Conservation (phyloP, 2,888 invertebrate species). For the Invenusta paracnida region DNA sequence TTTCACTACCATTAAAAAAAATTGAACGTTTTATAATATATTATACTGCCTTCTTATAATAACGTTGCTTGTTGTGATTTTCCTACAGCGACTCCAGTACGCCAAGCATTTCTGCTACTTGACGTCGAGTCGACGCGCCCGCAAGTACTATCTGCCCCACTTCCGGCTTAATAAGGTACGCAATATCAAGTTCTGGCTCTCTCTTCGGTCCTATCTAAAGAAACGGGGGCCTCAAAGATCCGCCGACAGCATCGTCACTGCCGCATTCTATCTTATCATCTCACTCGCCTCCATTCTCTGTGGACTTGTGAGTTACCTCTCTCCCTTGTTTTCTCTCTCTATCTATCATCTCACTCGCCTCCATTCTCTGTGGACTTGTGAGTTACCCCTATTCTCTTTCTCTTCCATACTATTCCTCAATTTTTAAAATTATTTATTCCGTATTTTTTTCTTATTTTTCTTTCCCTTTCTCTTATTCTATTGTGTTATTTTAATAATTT, state of each 20-base stretch:
- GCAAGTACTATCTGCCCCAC: constrained; percentile 87
- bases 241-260: constrained; percentile 89
- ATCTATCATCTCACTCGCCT: constrained; percentile 73
- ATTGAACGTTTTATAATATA: no score
- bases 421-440: no score
- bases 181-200: constrained; percentile 94
- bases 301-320: constrained; percentile 62
- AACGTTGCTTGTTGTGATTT: no score
- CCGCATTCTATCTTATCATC: constrained; percentile 81
- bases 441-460: no score
- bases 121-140: constrained; percentile 82
- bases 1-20: no score
- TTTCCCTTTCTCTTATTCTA: no score
- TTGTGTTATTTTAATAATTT: no score
- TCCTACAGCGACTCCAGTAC: constrained; percentile 72
- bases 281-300: constrained; percentile 80
- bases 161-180: constrained; percentile 89
- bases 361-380: constrained; percentile 73
- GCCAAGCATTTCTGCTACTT: constrained; percentile 91
- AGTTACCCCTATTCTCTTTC: no score
- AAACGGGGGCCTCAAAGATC: constrained; percentile 89
- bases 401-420: no score
- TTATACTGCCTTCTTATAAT: no score
- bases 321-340: not conserved
- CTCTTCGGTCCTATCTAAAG: constrained; percentile 88